Percentiles rank a stretch among this genome's conserved stretches.
phyloP scores from a whole-genome alignment of 1,140 invertebrate species.

The Dreissena rostriformis region DNA sequence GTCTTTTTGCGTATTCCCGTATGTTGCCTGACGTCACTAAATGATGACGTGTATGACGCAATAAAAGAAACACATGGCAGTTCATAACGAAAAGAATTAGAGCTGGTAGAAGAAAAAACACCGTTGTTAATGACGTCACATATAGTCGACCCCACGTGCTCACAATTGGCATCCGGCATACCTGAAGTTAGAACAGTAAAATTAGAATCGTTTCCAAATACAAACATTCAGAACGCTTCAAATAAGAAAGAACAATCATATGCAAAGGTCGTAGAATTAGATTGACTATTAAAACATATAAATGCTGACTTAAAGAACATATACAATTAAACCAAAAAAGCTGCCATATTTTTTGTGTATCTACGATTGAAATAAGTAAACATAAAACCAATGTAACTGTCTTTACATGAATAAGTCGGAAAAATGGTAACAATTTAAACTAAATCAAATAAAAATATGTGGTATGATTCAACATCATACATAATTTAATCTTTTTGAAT shows the following conservation, averaged over 20 bases:
- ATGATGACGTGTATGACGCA: background rate
- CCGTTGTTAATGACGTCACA: background rate
- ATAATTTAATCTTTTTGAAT: too few relatives aligned
- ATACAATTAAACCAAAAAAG: background rate
- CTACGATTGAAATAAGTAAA: background rate
- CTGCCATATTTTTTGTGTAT: background rate
- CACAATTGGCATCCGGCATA: background rate
- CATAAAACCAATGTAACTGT: background rate
- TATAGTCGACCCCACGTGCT: background rate
- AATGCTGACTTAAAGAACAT: too few relatives aligned
- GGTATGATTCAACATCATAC: too few relatives aligned
- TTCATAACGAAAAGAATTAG: conserved; percentile 1
- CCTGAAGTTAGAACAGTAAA: too few relatives aligned
- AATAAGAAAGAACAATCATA: too few relatives aligned
- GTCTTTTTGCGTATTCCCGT: background rate
- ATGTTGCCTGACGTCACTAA: background rate
- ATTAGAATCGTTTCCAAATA: too few relatives aligned
- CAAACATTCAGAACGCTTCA: too few relatives aligned
- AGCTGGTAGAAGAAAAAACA: background rate
- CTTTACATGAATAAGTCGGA: background rate
- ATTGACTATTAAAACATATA: too few relatives aligned
- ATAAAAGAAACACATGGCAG: background rate
- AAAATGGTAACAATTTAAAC: too few relatives aligned
- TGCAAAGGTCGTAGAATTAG: too few relatives aligned
- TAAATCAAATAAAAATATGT: background rate